Base-by-base conservation (phyloP, 2,888 invertebrate genomes). In the Lithophane socia region DNA sequence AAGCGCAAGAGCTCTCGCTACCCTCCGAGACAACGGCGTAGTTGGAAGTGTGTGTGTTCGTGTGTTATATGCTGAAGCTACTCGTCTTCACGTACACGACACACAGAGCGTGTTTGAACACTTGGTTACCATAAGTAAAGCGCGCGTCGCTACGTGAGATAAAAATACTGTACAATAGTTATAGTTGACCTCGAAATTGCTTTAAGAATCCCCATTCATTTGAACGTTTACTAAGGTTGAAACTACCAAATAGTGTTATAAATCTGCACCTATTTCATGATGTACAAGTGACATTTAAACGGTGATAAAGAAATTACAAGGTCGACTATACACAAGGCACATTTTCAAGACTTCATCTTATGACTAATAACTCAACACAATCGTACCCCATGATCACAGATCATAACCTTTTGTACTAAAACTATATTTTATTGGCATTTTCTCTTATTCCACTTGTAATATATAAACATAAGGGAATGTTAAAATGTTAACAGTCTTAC, bases 351-450 rank as follows among this genome's bases (percentile, higher is more conserved):
- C 56, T 47, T 58, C 42, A 67, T 61, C 75, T 63, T 79, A 83
- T 0, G 21, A 49, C 82, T 85, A 65, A 74, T 52, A 68, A 73
- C 44, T n/a, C 65, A 73, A 67, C 58, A 73, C 79, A 86, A 29
- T 83, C 83, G 73, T 73, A 86, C 56, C 66, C 71, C 80, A 87
- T 84, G 86, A 89, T 88, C 91, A 91, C 88, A 91, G 86, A 88
- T 84, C 86, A 87, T 80, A 88, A 79, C 73, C 72, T 73, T 83
- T 88, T 88, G 88, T 88, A 88, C 88, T 88, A 88, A 80, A 75
- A 83, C 85, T 83, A 86, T 86, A 81, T 73, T 82, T 71, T 79
- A 82, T 67, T 74, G 71, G 54, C 73, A 77, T 79, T 76, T 67
- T 77, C 56, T 56, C 68, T 77, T 74, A 77, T 73, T 77, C 61